Evolutionary conservation across 2,113 vertebrate genomes (phyloP), one percentile per base, ranked within the genome.

Genomic region (Caloenas nicobarica): DNA sequence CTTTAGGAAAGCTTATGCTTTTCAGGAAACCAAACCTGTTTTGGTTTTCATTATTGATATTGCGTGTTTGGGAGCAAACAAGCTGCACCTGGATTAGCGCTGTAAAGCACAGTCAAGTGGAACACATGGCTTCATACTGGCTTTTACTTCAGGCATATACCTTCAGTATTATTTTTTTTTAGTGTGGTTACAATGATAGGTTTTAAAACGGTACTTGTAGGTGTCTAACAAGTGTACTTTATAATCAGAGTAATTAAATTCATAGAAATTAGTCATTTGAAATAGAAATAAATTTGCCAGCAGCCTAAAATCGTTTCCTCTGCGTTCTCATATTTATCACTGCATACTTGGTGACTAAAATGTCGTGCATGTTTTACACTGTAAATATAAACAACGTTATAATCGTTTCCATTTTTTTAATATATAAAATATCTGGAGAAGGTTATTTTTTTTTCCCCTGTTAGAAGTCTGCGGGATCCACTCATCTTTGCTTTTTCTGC

Each of bases 51-150:
- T 81, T 33, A 3, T 21, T 33, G 42, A 21, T 62, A 5, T 6
- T 34, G 60, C 71, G 61, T 29, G 61, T 54, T 56, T 51, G 51
- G 66, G 88, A 89, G 44, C 40, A 24, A 57, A n/a, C 2, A 64
- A 64, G 10, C 33, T 50, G 58, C 66, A 16, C 8, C 38, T 86
- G 81, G 48, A 25, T 89, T 34, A 8, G 3, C 17, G 46, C 60
- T 28, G 33, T 10, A 24, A 38, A 40, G 19, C 11, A 46, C 56
- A 28, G 31, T 46, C 10, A 13, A 36, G 46, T 34, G 60, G 88
- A n/a, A 33, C 4, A 2, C 26, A 3, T 44, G 46, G 61, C 57
- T 80, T 40, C n/a, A 3, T 2, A 0, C 40, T 4, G 7, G 0
- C 18, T 76, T 66, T 36, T 11, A 3, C 69, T 64, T 77, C 51